Evolutionary conservation across 1,140 invertebrate species (phyloP), one percentile per base, ranked within the genome.

Genomic region (Apis cerana): DNA sequence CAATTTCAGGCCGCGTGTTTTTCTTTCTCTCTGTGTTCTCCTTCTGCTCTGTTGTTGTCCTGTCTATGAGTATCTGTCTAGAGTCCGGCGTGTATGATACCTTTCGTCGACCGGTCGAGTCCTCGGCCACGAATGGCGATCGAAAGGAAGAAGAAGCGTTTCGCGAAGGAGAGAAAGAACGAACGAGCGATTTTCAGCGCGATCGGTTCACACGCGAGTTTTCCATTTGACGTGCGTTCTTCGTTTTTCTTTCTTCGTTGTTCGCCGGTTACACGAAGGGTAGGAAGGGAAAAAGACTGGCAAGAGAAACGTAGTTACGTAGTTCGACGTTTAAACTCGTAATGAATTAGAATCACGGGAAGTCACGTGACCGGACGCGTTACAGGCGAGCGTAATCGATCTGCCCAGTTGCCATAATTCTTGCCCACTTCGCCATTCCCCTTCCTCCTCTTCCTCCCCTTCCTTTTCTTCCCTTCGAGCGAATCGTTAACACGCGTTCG

Each of bases 1-100:
- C 74, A 68, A 86, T 88, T 86, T 86, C 74, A 65, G 33, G 33
- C 21, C 50, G 62, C 62, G 50, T 54, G 68, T 78, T 87, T 82
- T 80, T 75, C 82, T 80, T 80, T 58, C n/a, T 19, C 56, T 76
- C n/a, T 33, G 33, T 7, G 50, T 10, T 74, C 43, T 43, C 9
- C n/a, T 23, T 48, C 48, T 71, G 17, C 78, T 67, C 23, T 21
- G 11, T 33, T 33, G 21, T 17, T n/a, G n/a, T n/a, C 3, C 2
- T 33, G 33, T 33, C 33, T 13, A 56, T 2, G n/a, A 23, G n/a
- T 21, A 15, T 11, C 33, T 43, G 17, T 3, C 10, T 15, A 23
- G 13, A 2, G 13, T 11, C 10, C 50, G 17, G 27, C 65, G 65
- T 58, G 69, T 52, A 27, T 52, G 70, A n/a, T n/a, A 23, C 71